Percentiles rank a stretch among this genome's conserved stretches.
phyloP scores from a whole-genome alignment of 2,888 invertebrate genomes.

The Drymonia ruficornis region DNA sequence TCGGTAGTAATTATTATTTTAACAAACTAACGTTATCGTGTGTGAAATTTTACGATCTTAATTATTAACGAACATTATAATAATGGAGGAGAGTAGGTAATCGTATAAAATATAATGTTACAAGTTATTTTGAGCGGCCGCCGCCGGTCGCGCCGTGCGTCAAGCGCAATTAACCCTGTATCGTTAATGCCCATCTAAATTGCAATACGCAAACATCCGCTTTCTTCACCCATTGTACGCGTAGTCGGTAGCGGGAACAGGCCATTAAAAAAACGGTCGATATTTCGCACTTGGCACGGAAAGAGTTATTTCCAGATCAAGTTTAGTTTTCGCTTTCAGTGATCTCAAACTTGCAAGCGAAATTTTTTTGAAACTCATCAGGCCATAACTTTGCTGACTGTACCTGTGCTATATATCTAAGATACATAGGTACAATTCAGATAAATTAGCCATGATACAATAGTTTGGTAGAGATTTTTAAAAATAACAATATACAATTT shows the following conservation, averaged over 20 bases:
- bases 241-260: background rate
- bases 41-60: conserved; percentile 36
- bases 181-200: conserved; percentile 75
- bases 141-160: conserved; percentile 41
- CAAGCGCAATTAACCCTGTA: conserved; percentile 71
- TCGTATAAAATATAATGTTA: conserved; percentile 38
- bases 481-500: too few relatives aligned
- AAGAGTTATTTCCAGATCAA: too few relatives aligned
- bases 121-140: conserved; percentile 39
- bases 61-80: conserved; percentile 23
- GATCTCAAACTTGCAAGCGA: too few relatives aligned
- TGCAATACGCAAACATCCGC: conserved; percentile 77
- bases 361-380: too few relatives aligned
- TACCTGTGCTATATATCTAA: too few relatives aligned
- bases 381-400: too few relatives aligned
- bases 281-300: background rate
- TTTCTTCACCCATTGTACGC: conserved; percentile 54
- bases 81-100: conserved; percentile 30
- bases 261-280: background rate
- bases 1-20: too few relatives aligned
- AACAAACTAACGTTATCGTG: conserved; percentile 1
- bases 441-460: too few relatives aligned
- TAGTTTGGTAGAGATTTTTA: too few relatives aligned
- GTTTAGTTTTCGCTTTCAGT: too few relatives aligned
- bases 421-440: too few relatives aligned